Evolutionary conservation across 2,113 vertebrate species (phyloP).

Genomic region (Marmota flaviventris): DNA sequence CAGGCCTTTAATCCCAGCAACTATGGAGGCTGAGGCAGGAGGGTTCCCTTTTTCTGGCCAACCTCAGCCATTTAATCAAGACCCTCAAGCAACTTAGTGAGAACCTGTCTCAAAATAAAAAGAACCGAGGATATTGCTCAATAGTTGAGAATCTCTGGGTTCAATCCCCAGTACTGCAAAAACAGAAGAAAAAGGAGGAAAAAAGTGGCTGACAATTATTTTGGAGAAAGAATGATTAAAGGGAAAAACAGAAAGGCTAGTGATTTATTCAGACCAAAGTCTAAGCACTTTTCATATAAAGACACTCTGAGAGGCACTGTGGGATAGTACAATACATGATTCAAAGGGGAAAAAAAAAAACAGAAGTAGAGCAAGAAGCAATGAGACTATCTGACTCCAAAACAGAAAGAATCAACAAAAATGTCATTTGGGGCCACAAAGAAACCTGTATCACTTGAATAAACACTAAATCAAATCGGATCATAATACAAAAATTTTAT

Average conservation of each 20-base stretch:
- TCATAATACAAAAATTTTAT: constrained; percentile 39
- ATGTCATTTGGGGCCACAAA: constrained; percentile 34
- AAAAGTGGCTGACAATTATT: neutral
- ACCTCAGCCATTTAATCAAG: too few species aligned
- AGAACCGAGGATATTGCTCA: neutral
- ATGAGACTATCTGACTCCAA: constrained; percentile 9
- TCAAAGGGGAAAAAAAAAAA: neutral
- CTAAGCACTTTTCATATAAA: neutral
- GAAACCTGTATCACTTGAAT: constrained; percentile 3
- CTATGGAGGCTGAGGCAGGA: too few species aligned
- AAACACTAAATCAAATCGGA: constrained; percentile 50
- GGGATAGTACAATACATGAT: neutral
- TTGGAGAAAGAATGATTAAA: constrained; percentile 49
- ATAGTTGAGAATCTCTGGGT: neutral
- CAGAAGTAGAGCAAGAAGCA: constrained; percentile 28
- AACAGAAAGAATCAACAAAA: constrained; percentile 47
- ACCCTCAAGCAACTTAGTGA: too few species aligned
- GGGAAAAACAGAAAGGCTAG: neutral
- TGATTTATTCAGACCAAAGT: neutral
- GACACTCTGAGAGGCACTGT: neutral
- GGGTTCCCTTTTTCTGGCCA: too few species aligned
- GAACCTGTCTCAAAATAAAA: too few species aligned
- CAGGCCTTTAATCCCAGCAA: too few species aligned
- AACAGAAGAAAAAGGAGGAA: neutral
- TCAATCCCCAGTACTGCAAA: neutral